Evolutionary conservation across 1,140 invertebrate species (phyloP), one percentile per base, ranked within the genome.

Genomic region (Apis cerana): DNA sequence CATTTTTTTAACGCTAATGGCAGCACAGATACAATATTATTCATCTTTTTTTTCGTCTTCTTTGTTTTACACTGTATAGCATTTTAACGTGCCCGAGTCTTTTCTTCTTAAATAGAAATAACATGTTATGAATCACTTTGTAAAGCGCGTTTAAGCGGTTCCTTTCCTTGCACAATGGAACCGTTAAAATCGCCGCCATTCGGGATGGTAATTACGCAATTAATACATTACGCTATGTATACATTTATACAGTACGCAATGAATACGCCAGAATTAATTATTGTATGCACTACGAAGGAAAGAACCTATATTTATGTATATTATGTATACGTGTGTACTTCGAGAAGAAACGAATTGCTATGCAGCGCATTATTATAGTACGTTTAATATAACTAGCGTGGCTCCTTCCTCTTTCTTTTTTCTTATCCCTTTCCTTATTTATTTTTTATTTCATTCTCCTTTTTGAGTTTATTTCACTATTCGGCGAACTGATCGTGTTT

Each of bases 21-120:
- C 91, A 93, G 91, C 85, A 92, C 90, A 86, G 85, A 86, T 91
- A 91, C 82, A 93, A 82, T 86, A 89, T 89, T 84, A 61, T 48
- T 48, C 21, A 56, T 88, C 81, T n/a, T 21, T 23, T 59, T 13
- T 59, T 58, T 56, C 12, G 5, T 56, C 54, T 50, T 33, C 52
- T n/a, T 27, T 48, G 52, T 54, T 81, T 82, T 82, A 83, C 84
- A 84, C 58, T 58, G 62, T 88, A 82, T 72, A 89, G 80, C 83
- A 85, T 90, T 58, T 78, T 83, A 71, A 85, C 72, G 78, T 83
- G 70, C 50, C 76, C 64, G 56, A 79, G 68, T 77, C 56, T 81
- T 70, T 65, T 65, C 54, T 52, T 77, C 52, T 74, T 75, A 43
- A 43, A 72, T 84, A 56, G 58, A 84, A 90, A 77, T 71, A 83